Evolutionary conservation across 1,140 invertebrate species (phyloP).

Genomic region (Scylla paramamosain): DNA sequence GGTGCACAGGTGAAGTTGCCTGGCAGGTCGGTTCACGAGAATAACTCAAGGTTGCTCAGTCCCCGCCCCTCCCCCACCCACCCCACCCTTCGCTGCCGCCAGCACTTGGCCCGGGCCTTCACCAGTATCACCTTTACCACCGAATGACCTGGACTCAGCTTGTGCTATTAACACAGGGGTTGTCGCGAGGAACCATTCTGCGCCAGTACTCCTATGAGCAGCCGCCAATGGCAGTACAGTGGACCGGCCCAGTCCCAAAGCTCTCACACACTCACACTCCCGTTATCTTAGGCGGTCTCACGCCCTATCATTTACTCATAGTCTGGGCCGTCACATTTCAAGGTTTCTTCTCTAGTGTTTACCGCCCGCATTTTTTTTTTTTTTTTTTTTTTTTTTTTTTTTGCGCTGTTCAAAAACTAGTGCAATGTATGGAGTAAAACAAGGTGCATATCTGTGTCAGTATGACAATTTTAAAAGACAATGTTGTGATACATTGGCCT

Average conservation of each 20-base stretch:
- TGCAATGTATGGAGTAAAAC: too few relatives aligned
- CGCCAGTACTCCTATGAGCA: neutral
- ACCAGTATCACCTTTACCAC: neutral
- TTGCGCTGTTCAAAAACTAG: too few relatives aligned
- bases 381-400: too few relatives aligned
- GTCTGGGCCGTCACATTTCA: neutral
- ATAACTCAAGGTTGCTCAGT: slow-evolving; percentile 56
- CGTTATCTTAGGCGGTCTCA: neutral
- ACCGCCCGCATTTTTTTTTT: too few relatives aligned
- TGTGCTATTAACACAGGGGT: neutral
- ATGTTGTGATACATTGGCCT: too few relatives aligned
- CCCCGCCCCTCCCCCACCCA: neutral
- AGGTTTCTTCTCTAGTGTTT: too few relatives aligned
- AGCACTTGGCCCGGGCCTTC: neutral
- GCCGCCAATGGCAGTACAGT: too few relatives aligned
- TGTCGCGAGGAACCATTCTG: neutral
- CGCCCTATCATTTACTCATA: neutral
- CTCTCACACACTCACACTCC: neutral
- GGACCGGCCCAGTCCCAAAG: too few relatives aligned
- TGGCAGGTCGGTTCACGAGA: slow-evolving; percentile 45
- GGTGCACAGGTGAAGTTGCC: slow-evolving; percentile 42
- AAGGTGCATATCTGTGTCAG: too few relatives aligned
- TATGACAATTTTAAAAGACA: too few relatives aligned
- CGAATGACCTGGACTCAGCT: neutral
- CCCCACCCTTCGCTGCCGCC: neutral